These are phyloP conservation scores for Anoncus sp. DNA, from an alignment of 2,888 invertebrate species.

Conservation along the genomic window DNA sequence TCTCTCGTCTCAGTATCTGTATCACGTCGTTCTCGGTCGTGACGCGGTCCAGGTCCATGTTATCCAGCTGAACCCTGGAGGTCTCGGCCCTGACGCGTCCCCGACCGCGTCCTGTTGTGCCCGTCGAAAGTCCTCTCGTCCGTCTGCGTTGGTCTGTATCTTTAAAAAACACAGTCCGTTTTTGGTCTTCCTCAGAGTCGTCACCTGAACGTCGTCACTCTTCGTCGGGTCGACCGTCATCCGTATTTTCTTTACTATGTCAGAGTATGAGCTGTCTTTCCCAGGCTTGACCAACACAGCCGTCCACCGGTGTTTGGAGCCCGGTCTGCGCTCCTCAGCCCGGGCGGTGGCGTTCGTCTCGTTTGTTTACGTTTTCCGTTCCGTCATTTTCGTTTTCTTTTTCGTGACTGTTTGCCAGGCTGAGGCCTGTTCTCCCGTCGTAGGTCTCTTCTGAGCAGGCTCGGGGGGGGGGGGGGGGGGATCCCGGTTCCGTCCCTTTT, in stretches of 20 bases:
- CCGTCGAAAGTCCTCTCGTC: no score
- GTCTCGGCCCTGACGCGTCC: constrained; percentile 32
- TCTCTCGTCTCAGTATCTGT: no score
- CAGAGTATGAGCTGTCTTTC: constrained; percentile 40
- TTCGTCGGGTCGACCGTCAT: no score
- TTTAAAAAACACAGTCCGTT: no score
- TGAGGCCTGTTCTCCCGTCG: constrained; percentile 26
- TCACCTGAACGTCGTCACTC: no score
- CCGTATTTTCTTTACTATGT: constrained; percentile 35
- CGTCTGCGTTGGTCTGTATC: no score
- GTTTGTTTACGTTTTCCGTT: constrained; percentile 16
- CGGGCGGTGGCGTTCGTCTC: constrained; percentile 27
- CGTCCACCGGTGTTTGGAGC: no score
- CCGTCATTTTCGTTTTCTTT: constrained; percentile 5
- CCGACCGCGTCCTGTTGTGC: constrained; percentile 45
- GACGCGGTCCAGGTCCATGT: constrained; percentile 46
- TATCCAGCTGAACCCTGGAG: constrained; percentile 31
- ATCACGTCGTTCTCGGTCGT: constrained; percentile 37
- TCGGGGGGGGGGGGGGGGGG: no score
- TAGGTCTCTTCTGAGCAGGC: constrained; percentile 39
- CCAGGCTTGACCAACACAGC: constrained; percentile 47
- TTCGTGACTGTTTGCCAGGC: constrained; percentile 42
- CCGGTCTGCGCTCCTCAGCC: constrained; percentile 19
- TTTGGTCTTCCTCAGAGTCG: no score
- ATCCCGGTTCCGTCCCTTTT: constrained; percentile 27